These are phyloP conservation scores for Setipinna tenuifilis DNA, from an alignment of 2,797 vertebrate genomes.

Conservation along the genomic window DNA sequence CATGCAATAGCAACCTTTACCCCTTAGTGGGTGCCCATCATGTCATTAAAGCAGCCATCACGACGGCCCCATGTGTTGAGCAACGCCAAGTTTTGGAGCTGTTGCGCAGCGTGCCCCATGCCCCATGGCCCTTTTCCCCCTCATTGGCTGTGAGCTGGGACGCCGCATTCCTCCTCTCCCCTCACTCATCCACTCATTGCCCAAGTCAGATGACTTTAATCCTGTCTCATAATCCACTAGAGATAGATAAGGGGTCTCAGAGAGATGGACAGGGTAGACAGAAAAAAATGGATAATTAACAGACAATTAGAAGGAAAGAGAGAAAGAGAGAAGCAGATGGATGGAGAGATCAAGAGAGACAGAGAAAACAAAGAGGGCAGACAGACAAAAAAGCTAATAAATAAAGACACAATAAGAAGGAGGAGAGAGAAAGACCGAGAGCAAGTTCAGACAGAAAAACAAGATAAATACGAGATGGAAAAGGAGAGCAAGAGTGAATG, in stretches of 20 bases:
- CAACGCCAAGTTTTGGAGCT: neutral
- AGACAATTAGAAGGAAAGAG: neutral
- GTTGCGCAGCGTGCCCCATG: neutral
- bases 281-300: too few relatives aligned
- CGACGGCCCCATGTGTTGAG: slow-evolving; percentile 23
- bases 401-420: too few relatives aligned
- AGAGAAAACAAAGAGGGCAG: neutral
- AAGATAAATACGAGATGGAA: neutral
- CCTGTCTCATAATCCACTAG: neutral
- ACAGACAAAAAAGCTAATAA: neutral
- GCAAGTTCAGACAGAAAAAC: too few relatives aligned
- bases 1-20: neutral
- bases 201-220: slow-evolving; percentile 20
- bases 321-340: neutral
- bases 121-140: too few relatives aligned
- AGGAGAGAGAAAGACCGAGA: too few relatives aligned
- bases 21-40: neutral
- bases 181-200: neutral
- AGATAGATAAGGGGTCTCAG: slow-evolving; percentile 5
- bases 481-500: neutral
- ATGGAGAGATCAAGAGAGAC: neutral
- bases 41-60: neutral
- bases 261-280: too few relatives aligned
- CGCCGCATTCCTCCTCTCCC: neutral
- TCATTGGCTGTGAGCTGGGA: too few relatives aligned